Conservation (phyloP, 2,797 vertebrate species). For the Pagetopsis macropterus region DNA sequence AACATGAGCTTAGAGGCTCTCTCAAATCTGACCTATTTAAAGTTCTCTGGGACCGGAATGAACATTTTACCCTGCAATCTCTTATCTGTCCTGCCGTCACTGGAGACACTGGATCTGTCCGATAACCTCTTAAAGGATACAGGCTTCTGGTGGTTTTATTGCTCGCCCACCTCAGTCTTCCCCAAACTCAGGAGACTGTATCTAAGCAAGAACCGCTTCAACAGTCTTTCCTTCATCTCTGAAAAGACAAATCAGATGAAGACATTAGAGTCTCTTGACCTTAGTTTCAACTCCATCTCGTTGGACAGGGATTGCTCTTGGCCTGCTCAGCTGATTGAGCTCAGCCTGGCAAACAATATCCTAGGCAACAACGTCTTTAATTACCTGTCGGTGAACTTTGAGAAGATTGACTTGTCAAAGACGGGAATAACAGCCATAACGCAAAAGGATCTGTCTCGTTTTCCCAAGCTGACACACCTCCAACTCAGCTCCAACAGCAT, state of each 20-base stretch:
- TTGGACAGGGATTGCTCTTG: slow-evolving; percentile 70
- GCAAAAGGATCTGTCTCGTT: slow-evolving; percentile 44
- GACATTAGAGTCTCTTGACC: slow-evolving; percentile 81
- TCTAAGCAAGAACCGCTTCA: slow-evolving; percentile 71
- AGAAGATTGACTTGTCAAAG: slow-evolving; percentile 79
- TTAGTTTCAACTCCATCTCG: slow-evolving; percentile 84
- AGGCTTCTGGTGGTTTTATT: slow-evolving; percentile 74
- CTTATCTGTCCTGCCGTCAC: slow-evolving; percentile 61
- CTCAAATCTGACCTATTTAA: slow-evolving; percentile 64
- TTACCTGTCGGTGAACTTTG: slow-evolving; percentile 81
- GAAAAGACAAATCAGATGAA: slow-evolving; percentile 71
- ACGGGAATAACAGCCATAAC: slow-evolving; percentile 83
- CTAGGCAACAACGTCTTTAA: slow-evolving; percentile 80
- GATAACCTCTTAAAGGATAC: slow-evolving; percentile 70
- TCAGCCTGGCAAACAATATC: slow-evolving; percentile 84
- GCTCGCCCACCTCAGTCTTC: slow-evolving; percentile 59
- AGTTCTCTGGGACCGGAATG: slow-evolving; percentile 74
- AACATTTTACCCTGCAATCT: slow-evolving; percentile 75
- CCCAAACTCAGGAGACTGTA: slow-evolving; percentile 64
- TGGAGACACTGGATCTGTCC: slow-evolving; percentile 72
- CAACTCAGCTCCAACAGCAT: slow-evolving; percentile 85
- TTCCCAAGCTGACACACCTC: slow-evolving; percentile 81
- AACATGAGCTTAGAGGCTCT: slow-evolving; percentile 55
- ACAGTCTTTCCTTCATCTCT: slow-evolving; percentile 63
- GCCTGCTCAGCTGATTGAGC: slow-evolving; percentile 74